Percentiles rank a stretch among this genome's conserved stretches.
Evolutionary conservation across 2,797 vertebrate species (phyloP).

Genomic region (Chelidonichthys spinosus): DNA sequence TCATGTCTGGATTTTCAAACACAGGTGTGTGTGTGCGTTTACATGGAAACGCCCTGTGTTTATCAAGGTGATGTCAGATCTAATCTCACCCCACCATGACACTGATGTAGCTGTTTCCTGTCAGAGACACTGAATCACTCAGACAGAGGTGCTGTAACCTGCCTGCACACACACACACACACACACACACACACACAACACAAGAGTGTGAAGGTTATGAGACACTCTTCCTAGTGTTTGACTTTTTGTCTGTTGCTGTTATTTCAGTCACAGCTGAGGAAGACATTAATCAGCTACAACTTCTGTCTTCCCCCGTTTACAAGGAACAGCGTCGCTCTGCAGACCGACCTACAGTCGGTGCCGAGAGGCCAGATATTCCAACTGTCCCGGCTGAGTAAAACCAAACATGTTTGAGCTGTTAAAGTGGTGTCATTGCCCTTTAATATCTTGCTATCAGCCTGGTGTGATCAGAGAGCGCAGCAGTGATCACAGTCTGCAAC

Average conservation of each 20-base stretch:
- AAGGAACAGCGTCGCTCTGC: no score
- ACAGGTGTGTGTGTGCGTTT: not conserved
- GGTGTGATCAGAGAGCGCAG: slow-evolving; percentile 44
- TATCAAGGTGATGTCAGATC: slow-evolving; percentile 51
- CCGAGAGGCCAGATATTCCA: not conserved
- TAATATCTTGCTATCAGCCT: no score
- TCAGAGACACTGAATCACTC: slow-evolving; percentile 48
- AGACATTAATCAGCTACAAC: slow-evolving; percentile 16
- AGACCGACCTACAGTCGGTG: no score
- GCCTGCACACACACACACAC: slow-evolving; percentile 25
- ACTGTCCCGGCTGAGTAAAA: not conserved
- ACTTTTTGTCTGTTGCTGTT: slow-evolving; percentile 59
- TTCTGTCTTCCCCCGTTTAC: no score
- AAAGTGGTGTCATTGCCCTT: slow-evolving; percentile 29
- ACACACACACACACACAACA: slow-evolving; percentile 17
- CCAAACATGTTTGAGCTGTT: slow-evolving; percentile 31
- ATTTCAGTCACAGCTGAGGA: slow-evolving; percentile 55
- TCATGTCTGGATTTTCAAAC: no score
- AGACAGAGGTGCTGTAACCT: slow-evolving; percentile 37
- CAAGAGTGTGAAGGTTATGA: slow-evolving; percentile 38
- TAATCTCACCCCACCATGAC: slow-evolving; percentile 34
- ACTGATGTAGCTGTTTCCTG: slow-evolving; percentile 46
- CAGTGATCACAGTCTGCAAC: slow-evolving; percentile 31
- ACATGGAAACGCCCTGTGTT: slow-evolving; percentile 9
- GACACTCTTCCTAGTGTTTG: slow-evolving; percentile 57